phyloP scores from a whole-genome alignment of 2,113 vertebrate genomes.

The Numida meleagris region DNA sequence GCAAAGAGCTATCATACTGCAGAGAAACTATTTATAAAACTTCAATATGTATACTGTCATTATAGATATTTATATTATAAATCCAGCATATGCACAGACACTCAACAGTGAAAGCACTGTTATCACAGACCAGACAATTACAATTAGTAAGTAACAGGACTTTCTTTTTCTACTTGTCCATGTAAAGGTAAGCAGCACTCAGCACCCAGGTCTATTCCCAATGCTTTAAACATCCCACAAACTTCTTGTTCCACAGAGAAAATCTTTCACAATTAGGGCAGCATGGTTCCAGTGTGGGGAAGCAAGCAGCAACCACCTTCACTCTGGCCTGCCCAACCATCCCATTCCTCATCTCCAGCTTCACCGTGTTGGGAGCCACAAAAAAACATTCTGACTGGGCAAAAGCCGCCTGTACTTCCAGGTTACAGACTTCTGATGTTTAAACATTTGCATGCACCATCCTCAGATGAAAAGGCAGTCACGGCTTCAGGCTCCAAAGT shows the following conservation, averaged over 20 bases:
- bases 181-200: not conserved
- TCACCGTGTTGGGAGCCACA: not conserved
- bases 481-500: not conserved
- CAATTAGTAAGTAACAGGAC: not conserved
- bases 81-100: not conserved
- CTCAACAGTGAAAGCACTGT: not conserved
- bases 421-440: not conserved
- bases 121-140: not conserved
- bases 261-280: not conserved
- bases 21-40: not conserved
- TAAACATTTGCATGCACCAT: not conserved
- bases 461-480: not conserved
- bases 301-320: rapidly evolving
- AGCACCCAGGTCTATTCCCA: not conserved
- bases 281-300: not conserved
- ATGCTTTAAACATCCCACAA: not conserved
- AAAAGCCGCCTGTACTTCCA: not conserved
- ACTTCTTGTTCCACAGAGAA: not conserved
- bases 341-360: not conserved
- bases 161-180: not conserved
- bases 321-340: not conserved
- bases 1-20: not conserved
- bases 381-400: not conserved
- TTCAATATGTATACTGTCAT: too few species aligned
- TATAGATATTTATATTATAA: too few species aligned